Conservation (phyloP, 2,888 invertebrate species). For the Anticlea derivata region DNA sequence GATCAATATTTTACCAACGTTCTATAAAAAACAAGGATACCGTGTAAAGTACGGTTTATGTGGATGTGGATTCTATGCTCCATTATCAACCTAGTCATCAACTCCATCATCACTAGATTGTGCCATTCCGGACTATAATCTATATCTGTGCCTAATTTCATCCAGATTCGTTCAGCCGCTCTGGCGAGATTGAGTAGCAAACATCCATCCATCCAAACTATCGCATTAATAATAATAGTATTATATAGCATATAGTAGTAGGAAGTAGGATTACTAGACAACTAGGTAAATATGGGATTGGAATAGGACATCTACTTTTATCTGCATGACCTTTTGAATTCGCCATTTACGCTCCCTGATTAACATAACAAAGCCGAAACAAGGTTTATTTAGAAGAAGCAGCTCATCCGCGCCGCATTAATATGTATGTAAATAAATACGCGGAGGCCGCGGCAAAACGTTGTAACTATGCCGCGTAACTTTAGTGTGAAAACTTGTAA, state of each 20-base stretch:
- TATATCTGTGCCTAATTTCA: too few relatives aligned
- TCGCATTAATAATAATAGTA: too few relatives aligned
- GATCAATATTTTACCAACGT: neutral
- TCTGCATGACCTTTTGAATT: constrained; percentile 32
- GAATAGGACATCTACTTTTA: neutral
- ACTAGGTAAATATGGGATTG: neutral
- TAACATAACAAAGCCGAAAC: constrained; percentile 50
- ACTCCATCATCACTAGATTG: too few relatives aligned
- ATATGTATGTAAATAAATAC: constrained; percentile 52
- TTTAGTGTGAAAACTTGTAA: constrained; percentile 28
- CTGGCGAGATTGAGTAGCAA: too few relatives aligned
- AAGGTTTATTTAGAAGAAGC: constrained; percentile 44
- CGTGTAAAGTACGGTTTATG: neutral
- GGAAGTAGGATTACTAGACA: too few relatives aligned
- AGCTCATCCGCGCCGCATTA: constrained; percentile 47
- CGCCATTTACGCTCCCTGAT: constrained; percentile 32
- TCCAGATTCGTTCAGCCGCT: too few relatives aligned
- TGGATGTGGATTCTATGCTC: too few relatives aligned
- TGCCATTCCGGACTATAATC: too few relatives aligned
- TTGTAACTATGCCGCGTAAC: constrained; percentile 12
- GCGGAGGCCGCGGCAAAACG: constrained; percentile 31
- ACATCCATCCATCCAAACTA: too few relatives aligned
- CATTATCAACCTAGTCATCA: too few relatives aligned
- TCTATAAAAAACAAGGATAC: neutral
- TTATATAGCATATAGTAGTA: too few relatives aligned